Evolutionary conservation across 64 coral and sea anemone species (phyloP).

Genomic region (Acropora tenuis): DNA sequence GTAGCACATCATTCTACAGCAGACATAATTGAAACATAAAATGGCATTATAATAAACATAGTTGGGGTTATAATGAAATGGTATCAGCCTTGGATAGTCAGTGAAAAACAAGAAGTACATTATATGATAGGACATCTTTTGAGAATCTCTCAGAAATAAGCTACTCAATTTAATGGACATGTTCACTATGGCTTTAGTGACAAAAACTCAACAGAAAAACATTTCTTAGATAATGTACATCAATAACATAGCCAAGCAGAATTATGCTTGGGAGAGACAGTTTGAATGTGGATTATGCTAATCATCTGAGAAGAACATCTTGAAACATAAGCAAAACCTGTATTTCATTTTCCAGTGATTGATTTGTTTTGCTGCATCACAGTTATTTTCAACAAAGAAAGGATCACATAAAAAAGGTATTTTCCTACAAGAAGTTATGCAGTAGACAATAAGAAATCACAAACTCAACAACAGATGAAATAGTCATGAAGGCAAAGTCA

Average conservation of each 20-base stretch:
- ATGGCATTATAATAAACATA: too few relatives aligned
- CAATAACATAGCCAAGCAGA: neutral
- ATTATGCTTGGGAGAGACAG: neutral
- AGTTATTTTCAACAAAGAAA: neutral
- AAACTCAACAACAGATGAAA: conserved; percentile 18
- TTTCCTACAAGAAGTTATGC: neutral
- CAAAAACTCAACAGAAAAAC: neutral
- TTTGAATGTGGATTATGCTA: conserved; percentile 32
- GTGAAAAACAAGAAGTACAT: neutral
- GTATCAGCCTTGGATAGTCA: neutral
- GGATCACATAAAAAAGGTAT: neutral
- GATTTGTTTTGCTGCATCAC: neutral
- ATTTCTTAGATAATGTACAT: neutral
- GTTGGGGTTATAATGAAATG: neutral
- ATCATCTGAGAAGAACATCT: neutral
- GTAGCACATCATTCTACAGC: neutral
- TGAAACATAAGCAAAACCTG: neutral
- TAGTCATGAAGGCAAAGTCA: neutral
- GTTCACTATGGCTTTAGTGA: neutral
- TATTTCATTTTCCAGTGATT: neutral
- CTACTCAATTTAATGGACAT: neutral
- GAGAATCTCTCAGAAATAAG: neutral
- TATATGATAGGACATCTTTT: neutral
- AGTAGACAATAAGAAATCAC: neutral
- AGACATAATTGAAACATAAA: too few relatives aligned